Percentiles rank a stretch among this genome's conserved stretches.
phyloP scores from a whole-genome alignment of 1,140 invertebrate genomes.

The Venustaconcha ellipsiformis region DNA sequence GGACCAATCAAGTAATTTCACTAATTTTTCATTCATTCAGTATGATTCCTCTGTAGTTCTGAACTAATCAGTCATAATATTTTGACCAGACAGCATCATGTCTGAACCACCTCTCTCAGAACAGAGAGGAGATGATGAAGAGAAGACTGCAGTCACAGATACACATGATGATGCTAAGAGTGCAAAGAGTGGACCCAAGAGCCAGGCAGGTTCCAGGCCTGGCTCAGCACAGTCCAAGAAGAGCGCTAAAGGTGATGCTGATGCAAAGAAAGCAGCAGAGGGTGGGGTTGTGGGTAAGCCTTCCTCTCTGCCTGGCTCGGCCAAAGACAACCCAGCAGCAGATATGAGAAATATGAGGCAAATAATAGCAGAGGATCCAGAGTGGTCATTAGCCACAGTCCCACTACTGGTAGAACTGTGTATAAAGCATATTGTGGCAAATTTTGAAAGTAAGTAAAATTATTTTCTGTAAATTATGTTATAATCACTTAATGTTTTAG shows the following conservation, averaged over 20 bases:
- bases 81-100: slow-evolving; percentile 1
- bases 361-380: slow-evolving; percentile 70
- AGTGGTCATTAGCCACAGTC: slow-evolving; percentile 69
- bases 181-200: slow-evolving; percentile 47
- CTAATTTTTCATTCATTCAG: too few relatives aligned
- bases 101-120: slow-evolving; percentile 37
- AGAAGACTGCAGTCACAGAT: slow-evolving; percentile 12
- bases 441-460: slow-evolving; percentile 66
- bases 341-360: slow-evolving; percentile 68
- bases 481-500: background rate
- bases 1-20: too few relatives aligned
- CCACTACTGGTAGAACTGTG: slow-evolving; percentile 64
- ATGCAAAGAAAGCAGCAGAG: slow-evolving; percentile 39
- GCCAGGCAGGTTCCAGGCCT: slow-evolving; percentile 47
- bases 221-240: slow-evolving; percentile 52
- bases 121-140: slow-evolving; percentile 27
- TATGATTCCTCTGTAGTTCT: too few relatives aligned
- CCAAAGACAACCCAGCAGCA: slow-evolving; percentile 61
- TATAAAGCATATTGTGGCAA: slow-evolving; percentile 63
- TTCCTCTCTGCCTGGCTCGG: slow-evolving; percentile 43
- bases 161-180: slow-evolving; percentile 49
- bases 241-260: slow-evolving; percentile 43
- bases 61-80: too few relatives aligned
- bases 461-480: background rate
- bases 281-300: slow-evolving; percentile 29